These are phyloP conservation scores for Eupithecia dodoneata DNA, from an alignment of 2,888 invertebrate genomes.

Conservation along the genomic window DNA sequence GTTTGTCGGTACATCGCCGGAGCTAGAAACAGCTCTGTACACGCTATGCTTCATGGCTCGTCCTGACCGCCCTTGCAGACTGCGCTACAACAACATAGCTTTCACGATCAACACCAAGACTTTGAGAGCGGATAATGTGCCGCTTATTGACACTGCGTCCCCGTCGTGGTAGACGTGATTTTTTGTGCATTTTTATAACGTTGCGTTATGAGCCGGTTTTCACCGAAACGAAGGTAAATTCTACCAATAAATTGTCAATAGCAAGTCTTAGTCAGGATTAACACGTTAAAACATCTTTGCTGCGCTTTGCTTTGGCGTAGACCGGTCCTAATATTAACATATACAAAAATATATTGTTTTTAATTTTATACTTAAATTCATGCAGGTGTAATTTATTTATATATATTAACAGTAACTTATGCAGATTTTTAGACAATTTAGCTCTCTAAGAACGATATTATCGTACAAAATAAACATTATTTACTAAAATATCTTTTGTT, in stretches of 20 bases:
- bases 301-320: not conserved
- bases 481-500: constrained; percentile 14
- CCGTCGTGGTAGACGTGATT: constrained; percentile 56
- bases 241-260: not conserved
- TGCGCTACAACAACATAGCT: constrained; percentile 76
- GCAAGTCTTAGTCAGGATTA: not conserved
- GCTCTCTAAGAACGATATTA: constrained; percentile 26
- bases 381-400: not conserved
- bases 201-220: not conserved
- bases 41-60: constrained; percentile 94
- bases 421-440: not conserved
- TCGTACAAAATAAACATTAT: constrained; percentile 30
- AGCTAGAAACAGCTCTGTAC: constrained; percentile 94
- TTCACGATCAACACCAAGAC: constrained; percentile 79
- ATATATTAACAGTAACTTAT: not conserved
- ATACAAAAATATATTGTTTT: not conserved
- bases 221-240: not conserved
- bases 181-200: not conserved
- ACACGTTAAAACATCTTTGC: not conserved
- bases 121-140: constrained; percentile 66
- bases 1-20: constrained; percentile 95
- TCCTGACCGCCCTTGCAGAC: constrained; percentile 89
- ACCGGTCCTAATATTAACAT: not conserved
- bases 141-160: constrained; percentile 74
- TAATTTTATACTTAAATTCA: constrained; percentile 1